Base-by-base conservation (phyloP, 2,888 invertebrate species). In the Mythimna ferrago region DNA sequence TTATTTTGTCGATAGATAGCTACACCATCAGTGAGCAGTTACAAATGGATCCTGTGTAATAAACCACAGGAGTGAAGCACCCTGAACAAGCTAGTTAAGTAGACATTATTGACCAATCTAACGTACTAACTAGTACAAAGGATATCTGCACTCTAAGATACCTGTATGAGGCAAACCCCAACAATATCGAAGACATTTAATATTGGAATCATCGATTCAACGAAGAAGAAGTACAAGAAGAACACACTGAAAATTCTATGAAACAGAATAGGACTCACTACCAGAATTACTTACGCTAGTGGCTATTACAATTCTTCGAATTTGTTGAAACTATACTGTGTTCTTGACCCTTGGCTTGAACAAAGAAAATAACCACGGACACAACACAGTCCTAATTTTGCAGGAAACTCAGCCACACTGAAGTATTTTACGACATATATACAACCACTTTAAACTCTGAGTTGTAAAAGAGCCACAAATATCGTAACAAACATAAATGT, bases 401-500 rank as follows among this genome's bases (percentile, higher is more conserved):
- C 35, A 14, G 19, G 21, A 21, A n/a, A 16, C 7, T 44, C 10
- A 5, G 6, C 32, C 21, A 51, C 2, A 74, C 51, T 74, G 19
- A 64, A 6, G 4, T n/a, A 14, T 26, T 10, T 35, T 38, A 65
- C 54, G 35, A 56, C n/a, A 14, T 26, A 2, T 16, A 56, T 9
- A 38, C 48, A 32, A 32, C n/a, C 5, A 67, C n/a, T 48, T 26
- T 16, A 26, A 66, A 66, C 4, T 71, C 54, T 6, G 38, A 64
- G 61, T 35, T 19, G 16, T 71, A 63, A 65, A 69, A 69, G 6
- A 56, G 9, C n/a, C 48, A 60, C 58, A 78, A 60, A 58, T 53
- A 35, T 65, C 32, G 53, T 66, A 19, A 72, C 57, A 66, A 83
- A 73, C 63, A 66, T 61, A 71, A 56, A 71, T 65, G 7, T 56